These are phyloP conservation scores for Tipula lateralis DNA, from an alignment of 2,888 invertebrate genomes.

Conservation along the genomic window DNA sequence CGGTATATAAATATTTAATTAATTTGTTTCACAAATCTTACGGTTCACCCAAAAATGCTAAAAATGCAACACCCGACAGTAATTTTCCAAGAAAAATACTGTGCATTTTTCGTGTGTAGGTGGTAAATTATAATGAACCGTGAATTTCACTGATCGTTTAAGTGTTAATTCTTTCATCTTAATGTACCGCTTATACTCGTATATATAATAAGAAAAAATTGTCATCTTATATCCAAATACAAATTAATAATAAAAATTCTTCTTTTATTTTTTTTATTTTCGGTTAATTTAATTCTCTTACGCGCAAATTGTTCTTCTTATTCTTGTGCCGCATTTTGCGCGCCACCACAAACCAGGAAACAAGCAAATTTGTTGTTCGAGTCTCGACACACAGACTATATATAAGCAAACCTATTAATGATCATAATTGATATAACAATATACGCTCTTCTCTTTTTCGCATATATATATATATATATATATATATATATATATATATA, in stretches of 20 bases:
- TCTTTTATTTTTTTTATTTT: background rate
- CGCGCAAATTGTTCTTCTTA: background rate
- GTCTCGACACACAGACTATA: background rate
- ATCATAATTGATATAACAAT: background rate
- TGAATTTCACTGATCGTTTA: background rate
- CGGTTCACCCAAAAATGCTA: background rate
- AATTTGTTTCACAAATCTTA: background rate
- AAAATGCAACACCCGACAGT: background rate
- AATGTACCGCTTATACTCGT: background rate
- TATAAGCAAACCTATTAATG: background rate
- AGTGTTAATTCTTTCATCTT: background rate
- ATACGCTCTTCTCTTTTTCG: background rate
- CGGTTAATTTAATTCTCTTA: background rate
- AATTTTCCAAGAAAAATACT: conserved; percentile 11
- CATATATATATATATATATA: background rate
- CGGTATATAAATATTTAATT: background rate
- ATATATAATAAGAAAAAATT: background rate
- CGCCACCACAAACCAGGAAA: background rate
- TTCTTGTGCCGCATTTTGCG: background rate
- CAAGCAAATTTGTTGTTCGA: background rate
- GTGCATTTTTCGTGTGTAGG: background rate
- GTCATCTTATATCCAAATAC: background rate
- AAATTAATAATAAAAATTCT: background rate
- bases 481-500: too few species aligned
- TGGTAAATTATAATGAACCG: background rate